These are phyloP conservation scores for Paguma larvata DNA, from an alignment of 2,797 vertebrate species.

Conservation along the genomic window DNA sequence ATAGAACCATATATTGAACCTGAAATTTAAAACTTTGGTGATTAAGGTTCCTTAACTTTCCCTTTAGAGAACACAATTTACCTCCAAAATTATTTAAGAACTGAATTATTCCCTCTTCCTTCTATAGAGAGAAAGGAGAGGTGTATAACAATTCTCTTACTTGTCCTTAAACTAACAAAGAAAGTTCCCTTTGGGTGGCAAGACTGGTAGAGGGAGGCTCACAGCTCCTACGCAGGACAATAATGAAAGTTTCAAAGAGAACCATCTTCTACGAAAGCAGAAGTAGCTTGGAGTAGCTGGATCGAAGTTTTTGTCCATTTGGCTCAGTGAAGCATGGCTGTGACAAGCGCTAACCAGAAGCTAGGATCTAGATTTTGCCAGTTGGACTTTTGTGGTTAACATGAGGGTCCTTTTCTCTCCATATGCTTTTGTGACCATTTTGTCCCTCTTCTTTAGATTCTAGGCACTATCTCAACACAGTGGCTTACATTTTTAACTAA, in stretches of 20 bases:
- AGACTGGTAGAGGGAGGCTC: background rate
- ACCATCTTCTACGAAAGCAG: background rate
- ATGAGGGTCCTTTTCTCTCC: background rate
- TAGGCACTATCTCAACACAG: background rate
- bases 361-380: background rate
- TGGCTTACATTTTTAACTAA: background rate
- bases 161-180: background rate
- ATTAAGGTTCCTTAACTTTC: slow-evolving; percentile 25
- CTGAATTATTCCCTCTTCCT: background rate
- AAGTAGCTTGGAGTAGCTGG: background rate
- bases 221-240: background rate
- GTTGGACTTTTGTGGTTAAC: background rate
- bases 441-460: background rate
- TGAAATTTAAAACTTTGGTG: slow-evolving; percentile 62
- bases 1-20: background rate
- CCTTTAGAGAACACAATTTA: background rate
- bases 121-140: background rate
- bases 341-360: background rate
- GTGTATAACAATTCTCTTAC: background rate
- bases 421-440: background rate
- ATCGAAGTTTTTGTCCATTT: background rate
- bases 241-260: background rate
- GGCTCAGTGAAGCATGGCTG: background rate
- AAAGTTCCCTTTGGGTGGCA: background rate
- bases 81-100: background rate